Percentiles rank a stretch among this genome's conserved stretches.
Conservation (phyloP, 2,797 vertebrate species). For the Acipenser transmontanus region DNA sequence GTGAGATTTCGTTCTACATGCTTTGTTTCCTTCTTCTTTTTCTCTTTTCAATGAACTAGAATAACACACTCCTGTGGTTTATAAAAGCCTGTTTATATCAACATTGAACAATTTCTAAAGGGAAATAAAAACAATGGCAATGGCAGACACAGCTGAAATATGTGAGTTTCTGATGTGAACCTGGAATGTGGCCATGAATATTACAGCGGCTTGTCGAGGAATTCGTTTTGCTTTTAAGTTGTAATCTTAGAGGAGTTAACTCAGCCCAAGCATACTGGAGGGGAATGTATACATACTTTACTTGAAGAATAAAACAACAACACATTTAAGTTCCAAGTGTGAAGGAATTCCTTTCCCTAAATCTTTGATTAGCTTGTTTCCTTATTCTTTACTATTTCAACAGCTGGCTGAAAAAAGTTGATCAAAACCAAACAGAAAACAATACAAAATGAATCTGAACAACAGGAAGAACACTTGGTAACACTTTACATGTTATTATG, state of each 20-base stretch:
- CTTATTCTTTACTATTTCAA: not conserved
- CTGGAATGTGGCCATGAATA: not conserved
- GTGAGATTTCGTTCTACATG: not conserved
- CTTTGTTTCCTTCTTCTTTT: not conserved
- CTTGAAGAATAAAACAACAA: not conserved
- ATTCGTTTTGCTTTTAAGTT: not conserved
- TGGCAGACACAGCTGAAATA: not conserved
- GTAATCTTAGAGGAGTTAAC: not conserved
- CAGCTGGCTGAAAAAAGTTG: not conserved
- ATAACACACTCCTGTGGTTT: not conserved
- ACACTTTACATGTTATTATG: no score
- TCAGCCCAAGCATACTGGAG: not conserved
- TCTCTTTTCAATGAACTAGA: not conserved
- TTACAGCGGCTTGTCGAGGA: not conserved
- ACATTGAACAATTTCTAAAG: not conserved
- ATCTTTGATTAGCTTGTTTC: not conserved
- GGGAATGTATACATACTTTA: not conserved
- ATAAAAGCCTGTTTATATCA: not conserved
- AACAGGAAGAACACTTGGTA: no score
- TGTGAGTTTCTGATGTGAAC: not conserved
- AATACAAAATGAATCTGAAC: no score
- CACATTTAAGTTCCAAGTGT: no score
- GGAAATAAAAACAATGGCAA: not conserved
- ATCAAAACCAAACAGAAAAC: not conserved
- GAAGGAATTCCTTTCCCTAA: not conserved